Evolutionary conservation across 2,797 vertebrate genomes (phyloP), one percentile per base, ranked within the genome.

Genomic region (Linurgus olivaceus): DNA sequence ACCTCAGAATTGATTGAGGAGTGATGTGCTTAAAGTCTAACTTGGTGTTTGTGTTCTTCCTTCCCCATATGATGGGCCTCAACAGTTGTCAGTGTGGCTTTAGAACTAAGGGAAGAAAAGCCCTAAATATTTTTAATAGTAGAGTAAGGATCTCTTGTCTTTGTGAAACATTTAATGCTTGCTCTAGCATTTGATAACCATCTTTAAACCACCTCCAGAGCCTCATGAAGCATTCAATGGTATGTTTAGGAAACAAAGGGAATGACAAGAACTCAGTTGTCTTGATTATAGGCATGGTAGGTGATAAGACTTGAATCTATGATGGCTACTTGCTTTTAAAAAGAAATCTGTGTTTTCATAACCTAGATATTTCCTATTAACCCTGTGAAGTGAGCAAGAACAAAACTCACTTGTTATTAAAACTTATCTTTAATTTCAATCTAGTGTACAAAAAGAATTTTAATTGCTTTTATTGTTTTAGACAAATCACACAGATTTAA

Each of bases 11-110:
- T 63, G 40, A 17, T 4, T 29, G 31, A 66, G 40, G 7, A 51
- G 17, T 44, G 14, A 51, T 7, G 9, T 25, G 23, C 5, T n/a
- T 3, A 0, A 11, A n/a, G 31, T 3, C 13, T 13, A 12, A 23
- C 17, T 54, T 54, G 29, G 10, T 58, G 24, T 25, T 71, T 2
- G 10, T n/a, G 19, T 33, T 71, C 19, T 74, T 76, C 20, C 21
- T 75, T 33, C 33, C 11, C 9, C 24, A 13, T 6, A 0, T 67
- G 40, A 12, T 63, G 17, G 13, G 5, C 3, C 6, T 83, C 35
- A 65, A 8, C 7, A 7, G 26, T 8, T 75, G 28, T 51, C 29
- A 50, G 17, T 25, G 14, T 6, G 42, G 13, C 44, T 35, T 42
- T 58, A n/a, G 13, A 6, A 28, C 51, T 63, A 66, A 6, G 1